phyloP scores from a whole-genome alignment of 2,113 vertebrate genomes.

The Climacteris rufus region DNA sequence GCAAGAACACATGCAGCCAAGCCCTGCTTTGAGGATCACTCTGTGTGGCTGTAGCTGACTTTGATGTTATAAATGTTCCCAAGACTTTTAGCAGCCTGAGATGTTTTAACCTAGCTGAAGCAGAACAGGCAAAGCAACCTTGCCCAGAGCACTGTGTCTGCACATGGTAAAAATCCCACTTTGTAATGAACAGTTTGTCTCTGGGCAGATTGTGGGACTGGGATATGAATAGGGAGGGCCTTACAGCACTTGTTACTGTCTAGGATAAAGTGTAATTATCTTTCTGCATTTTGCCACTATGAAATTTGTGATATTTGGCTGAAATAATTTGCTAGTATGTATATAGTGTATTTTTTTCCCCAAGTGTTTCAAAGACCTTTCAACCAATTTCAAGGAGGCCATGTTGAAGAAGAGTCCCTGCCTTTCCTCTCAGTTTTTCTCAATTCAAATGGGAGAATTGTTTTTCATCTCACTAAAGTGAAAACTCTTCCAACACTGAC shows the following conservation, averaged over 20 bases:
- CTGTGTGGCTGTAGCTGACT: neutral
- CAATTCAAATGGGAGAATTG: neutral
- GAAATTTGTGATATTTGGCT: neutral
- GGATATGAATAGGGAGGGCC: neutral
- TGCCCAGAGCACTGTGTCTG: neutral
- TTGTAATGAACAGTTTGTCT: neutral
- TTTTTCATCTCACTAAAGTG: neutral
- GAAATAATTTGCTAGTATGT: neutral
- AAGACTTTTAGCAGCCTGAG: neutral
- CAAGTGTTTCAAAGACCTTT: neutral
- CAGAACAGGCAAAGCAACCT: neutral
- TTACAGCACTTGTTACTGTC: neutral
- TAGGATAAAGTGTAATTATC: neutral
- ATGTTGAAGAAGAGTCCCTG: neutral
- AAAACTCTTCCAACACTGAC: neutral
- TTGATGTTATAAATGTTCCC: neutral
- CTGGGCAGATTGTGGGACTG: neutral
- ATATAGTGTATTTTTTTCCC: neutral
- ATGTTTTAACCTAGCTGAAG: neutral
- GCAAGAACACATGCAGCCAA: neutral
- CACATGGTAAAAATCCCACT: neutral
- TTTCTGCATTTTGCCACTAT: neutral
- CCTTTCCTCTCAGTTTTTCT: neutral
- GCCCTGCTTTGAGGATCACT: neutral
- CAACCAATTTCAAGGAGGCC: neutral